phyloP scores from a whole-genome alignment of 2,888 invertebrate genomes.

The Didymodactylos carnosus region DNA sequence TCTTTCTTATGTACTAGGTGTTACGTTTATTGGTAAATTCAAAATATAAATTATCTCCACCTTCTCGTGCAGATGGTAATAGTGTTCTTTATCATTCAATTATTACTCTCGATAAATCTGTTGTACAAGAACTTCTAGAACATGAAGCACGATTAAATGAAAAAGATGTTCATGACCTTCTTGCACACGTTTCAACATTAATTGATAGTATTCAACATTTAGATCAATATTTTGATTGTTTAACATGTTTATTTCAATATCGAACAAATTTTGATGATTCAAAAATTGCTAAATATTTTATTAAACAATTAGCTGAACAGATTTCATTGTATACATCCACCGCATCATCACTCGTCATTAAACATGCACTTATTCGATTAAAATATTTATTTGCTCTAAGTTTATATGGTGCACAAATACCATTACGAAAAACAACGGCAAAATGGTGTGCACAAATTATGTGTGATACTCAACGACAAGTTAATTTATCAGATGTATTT shows the following conservation, averaged over 20 bases:
- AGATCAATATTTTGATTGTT: neutral
- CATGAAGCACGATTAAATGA: neutral
- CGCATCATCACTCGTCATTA: neutral
- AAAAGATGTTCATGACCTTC: neutral
- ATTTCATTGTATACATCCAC: too few relatives aligned
- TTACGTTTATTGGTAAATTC: too few relatives aligned
- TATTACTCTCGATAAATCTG: neutral
- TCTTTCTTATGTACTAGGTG: neutral
- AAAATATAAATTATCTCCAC: too few relatives aligned
- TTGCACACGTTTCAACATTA: neutral
- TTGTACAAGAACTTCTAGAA: neutral
- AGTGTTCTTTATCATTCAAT: neutral
- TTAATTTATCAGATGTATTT: neutral
- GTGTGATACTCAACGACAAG: neutral
- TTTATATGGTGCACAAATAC: neutral
- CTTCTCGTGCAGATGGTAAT: too few relatives aligned
- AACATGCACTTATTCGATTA: too few relatives aligned
- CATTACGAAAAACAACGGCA: neutral
- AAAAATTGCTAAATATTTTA: neutral
- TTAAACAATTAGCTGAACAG: neutral
- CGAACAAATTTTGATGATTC: neutral
- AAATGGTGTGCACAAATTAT: neutral
- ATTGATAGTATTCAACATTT: neutral
- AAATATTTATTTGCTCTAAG: conserved; percentile 1
- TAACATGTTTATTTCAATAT: neutral